Conservation (phyloP, 2,797 vertebrate species). For the Acridotheres tristis region DNA sequence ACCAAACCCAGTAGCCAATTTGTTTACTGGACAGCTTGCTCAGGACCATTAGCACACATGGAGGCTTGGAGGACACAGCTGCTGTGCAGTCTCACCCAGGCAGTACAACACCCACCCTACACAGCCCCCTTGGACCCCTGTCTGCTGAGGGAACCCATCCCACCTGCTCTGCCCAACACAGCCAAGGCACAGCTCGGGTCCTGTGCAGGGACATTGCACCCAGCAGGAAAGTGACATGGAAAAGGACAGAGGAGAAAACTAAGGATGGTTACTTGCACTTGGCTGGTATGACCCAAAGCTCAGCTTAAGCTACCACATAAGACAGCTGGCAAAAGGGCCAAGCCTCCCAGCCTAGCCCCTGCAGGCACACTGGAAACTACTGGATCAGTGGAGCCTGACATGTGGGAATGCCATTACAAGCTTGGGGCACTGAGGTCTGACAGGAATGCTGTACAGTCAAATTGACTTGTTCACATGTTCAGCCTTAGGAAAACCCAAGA, state of each 20-base stretch:
- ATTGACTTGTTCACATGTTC: background rate
- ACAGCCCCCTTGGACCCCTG: rapidly evolving
- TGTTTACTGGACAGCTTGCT: background rate
- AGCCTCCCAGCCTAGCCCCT: background rate
- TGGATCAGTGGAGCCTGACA: background rate
- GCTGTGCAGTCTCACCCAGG: background rate
- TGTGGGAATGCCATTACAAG: background rate
- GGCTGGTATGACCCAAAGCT: background rate
- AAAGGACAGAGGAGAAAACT: background rate
- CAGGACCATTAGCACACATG: rapidly evolving
- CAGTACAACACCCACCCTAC: background rate
- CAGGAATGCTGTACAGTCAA: background rate
- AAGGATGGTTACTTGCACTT: background rate
- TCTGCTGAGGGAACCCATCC: background rate
- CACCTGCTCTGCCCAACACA: rapidly evolving
- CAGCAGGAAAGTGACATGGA: rapidly evolving
- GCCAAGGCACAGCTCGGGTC: rapidly evolving
- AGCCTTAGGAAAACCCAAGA: background rate
- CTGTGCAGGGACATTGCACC: rapidly evolving
- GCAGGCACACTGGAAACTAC: rapidly evolving
- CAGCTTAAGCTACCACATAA: background rate
- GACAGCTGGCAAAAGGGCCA: background rate
- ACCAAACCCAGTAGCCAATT: background rate
- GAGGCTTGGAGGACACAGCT: background rate
- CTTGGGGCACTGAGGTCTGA: background rate